These are phyloP conservation scores for Hololepta plana DNA, from an alignment of 2,888 invertebrate species.

Conservation along the genomic window DNA sequence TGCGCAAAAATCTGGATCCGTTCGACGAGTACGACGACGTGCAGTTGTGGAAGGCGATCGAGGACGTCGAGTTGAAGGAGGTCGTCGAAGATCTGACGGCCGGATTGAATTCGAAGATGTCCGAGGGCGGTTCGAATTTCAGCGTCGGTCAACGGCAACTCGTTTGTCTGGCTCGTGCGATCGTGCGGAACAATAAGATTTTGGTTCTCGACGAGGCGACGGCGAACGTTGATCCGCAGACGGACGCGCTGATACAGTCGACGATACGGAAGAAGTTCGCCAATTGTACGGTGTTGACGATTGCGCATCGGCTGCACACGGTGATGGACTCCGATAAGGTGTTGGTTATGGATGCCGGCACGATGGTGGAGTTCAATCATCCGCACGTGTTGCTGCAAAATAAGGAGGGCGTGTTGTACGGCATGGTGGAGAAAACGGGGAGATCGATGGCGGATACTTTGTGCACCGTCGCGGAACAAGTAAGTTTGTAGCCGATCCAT, in stretches of 20 bases:
- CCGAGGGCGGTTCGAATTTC: slow-evolving; percentile 52
- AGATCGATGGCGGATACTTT: slow-evolving; percentile 16
- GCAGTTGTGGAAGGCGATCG: slow-evolving; percentile 67
- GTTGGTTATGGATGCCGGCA: slow-evolving; percentile 59
- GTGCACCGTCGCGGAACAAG: slow-evolving; percentile 15
- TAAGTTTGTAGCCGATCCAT: no score
- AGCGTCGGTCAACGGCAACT: slow-evolving; percentile 30
- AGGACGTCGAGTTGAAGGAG: slow-evolving; percentile 64
- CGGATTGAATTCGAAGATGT: slow-evolving; percentile 38
- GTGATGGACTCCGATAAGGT: slow-evolving; percentile 69
- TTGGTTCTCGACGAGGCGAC: slow-evolving; percentile 72
- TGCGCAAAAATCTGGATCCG: slow-evolving; percentile 80
- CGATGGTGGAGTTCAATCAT: slow-evolving; percentile 51
- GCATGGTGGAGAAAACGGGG: slow-evolving; percentile 54
- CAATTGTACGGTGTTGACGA: slow-evolving; percentile 59
- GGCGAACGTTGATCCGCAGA: slow-evolving; percentile 59
- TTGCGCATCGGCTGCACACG: slow-evolving; percentile 64
- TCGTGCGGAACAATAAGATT: slow-evolving; percentile 48
- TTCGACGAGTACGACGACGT: slow-evolving; percentile 63
- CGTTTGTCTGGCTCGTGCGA: slow-evolving; percentile 27
- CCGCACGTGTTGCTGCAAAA: slow-evolving; percentile 42
- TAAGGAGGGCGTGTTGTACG: slow-evolving; percentile 40
- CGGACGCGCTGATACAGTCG: slow-evolving; percentile 30
- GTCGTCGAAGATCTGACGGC: slow-evolving; percentile 42
- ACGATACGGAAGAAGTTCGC: slow-evolving; percentile 54